phyloP scores from a whole-genome alignment of 2,113 vertebrate species.

The Ranitomeya variabilis region DNA sequence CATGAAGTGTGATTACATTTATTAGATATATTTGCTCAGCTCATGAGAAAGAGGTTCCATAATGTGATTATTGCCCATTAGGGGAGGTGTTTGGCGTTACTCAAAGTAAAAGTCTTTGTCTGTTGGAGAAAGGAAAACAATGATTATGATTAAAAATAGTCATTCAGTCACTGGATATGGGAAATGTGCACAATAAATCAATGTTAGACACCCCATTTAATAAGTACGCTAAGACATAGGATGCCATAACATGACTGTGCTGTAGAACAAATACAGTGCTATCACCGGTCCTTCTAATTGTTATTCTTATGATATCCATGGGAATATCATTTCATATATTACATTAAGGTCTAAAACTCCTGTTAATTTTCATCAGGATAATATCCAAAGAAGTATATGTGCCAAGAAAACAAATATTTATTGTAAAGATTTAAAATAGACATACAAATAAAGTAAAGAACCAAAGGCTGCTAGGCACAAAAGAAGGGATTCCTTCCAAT shows the following conservation, averaged over 20 bases:
- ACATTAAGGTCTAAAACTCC: neutral
- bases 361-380: too few species aligned
- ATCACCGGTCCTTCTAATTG: neutral
- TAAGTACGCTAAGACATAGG: neutral
- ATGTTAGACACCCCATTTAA: neutral
- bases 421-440: too few species aligned
- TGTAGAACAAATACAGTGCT: conserved; percentile 3
- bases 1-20: conserved; percentile 21
- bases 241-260: neutral
- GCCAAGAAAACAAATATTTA: too few species aligned
- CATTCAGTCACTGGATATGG: neutral
- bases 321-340: neutral
- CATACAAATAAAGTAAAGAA: too few species aligned
- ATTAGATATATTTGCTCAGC: neutral
- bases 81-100: conserved; percentile 1
- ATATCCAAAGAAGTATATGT: neutral
- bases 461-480: too few species aligned
- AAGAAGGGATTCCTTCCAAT: too few species aligned
- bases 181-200: conserved; percentile 12
- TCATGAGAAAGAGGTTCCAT: neutral
- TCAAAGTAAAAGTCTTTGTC: neutral
- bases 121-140: neutral
- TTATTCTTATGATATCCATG: neutral
- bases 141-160: neutral
- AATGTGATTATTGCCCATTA: neutral